Base-by-base conservation (phyloP, 2,113 vertebrate species). In the Pao palembangensis region DNA sequence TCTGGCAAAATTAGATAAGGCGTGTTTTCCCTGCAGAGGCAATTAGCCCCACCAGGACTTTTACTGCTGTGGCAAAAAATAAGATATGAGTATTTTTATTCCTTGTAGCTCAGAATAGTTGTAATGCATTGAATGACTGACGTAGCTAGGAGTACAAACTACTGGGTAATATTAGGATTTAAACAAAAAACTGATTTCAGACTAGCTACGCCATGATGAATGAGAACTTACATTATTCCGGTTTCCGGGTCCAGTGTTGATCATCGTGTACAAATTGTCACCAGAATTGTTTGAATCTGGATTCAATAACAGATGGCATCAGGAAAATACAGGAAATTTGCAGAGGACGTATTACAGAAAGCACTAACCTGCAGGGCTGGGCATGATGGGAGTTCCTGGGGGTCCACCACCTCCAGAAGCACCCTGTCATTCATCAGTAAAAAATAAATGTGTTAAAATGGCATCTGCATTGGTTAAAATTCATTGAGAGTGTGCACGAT, bases 221-320 rank as follows among this genome's bases (percentile, higher is more conserved):
- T 42, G 23, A 12, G 0, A 69, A 93, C 94, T 95, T 90, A 98
- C 97, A 78, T 95, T 99, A 89, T 95, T 94, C 87, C 97, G 93
- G 88, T 95, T 98, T 85, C 95, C 94, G 64, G 94, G 94, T 90
- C 96, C 95, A 70, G 95, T 94, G 93, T 96, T 99, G 89, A 99
- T 99, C 95, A 99, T 99, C 88, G 97, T 98, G 91, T 99, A 99
- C 88, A 99, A 94, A 90, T 98, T 98, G 91, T 98, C 97, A 89
- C 97, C 97, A 87, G 97, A 99, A 89, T 99, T 99, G 91, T 96
- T 99, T 77, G 97, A 99, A 90, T 99, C 97, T 99, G 87, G 61
- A 79, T 38, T 38, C 34, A 38, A 38, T 38, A 11, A 38, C 8
- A 38, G 34, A 49, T 51, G 5, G 6, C 4, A 61, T 2, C 38